Percentiles rank a stretch among this genome's conserved stretches.
Conservation (phyloP, 1,140 invertebrate genomes). For the Cyphomyrmex costatus region DNA sequence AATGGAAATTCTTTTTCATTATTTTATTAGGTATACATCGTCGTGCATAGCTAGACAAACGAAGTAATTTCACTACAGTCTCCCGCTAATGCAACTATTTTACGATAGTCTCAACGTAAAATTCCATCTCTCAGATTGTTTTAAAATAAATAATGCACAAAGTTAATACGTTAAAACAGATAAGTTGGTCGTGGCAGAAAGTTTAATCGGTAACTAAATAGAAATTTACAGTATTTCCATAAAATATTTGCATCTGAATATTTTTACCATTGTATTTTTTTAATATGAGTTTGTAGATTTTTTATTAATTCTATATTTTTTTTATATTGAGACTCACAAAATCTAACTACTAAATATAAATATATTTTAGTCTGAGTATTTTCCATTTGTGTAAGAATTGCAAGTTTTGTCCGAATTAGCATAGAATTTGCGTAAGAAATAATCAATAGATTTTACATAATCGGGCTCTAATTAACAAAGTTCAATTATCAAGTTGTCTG, state of each 20-base stretch:
- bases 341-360: background rate
- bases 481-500: constrained; percentile 38
- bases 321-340: background rate
- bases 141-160: background rate
- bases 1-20: constrained; percentile 26
- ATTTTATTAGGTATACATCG: constrained; percentile 44
- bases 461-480: constrained; percentile 25
- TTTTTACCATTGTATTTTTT: background rate
- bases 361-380: background rate
- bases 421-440: constrained; percentile 19
- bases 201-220: background rate
- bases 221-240: background rate
- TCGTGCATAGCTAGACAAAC: background rate
- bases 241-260: background rate
- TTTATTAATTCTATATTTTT: background rate
- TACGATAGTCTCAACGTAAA: constrained; percentile 1
- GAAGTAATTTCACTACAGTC: background rate
- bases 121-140: constrained; percentile 25
- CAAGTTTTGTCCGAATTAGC: background rate
- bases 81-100: constrained; percentile 34
- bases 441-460: constrained; percentile 41
- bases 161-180: background rate
- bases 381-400: background rate
- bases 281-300: background rate
- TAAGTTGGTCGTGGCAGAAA: background rate